phyloP scores from a whole-genome alignment of 1,140 invertebrate genomes.

The Luehdorfia chinensis region DNA sequence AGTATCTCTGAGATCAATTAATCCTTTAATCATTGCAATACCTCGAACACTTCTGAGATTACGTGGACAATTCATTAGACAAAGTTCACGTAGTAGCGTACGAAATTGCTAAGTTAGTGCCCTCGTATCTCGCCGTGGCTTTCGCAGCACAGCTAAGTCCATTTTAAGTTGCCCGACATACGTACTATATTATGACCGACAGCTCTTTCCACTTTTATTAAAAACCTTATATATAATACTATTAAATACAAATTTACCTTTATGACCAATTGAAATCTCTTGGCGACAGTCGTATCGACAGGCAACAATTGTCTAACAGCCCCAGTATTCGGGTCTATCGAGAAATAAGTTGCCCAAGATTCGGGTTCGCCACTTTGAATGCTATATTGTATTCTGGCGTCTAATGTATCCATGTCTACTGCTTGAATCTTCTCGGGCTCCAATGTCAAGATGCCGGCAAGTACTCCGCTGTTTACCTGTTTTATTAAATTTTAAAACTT shows the following conservation, averaged over 20 bases:
- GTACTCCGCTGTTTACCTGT: slow-evolving; percentile 88
- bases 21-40: too few relatives aligned
- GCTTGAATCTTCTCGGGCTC: slow-evolving; percentile 93
- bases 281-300: slow-evolving; percentile 87
- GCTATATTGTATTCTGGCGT: slow-evolving; percentile 87
- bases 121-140: too few relatives aligned
- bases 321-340: slow-evolving; percentile 88
- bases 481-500: slow-evolving; percentile 29
- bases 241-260: slow-evolving; percentile 79
- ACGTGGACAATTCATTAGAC: too few relatives aligned
- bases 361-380: slow-evolving; percentile 88
- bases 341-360: slow-evolving; percentile 88
- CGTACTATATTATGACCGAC: too few relatives aligned
- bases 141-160: too few relatives aligned
- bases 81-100: too few relatives aligned
- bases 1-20: too few relatives aligned
- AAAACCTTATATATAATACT: too few relatives aligned
- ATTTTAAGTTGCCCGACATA: too few relatives aligned
- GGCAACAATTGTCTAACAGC: slow-evolving; percentile 88
- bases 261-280: slow-evolving; percentile 79
- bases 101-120: too few relatives aligned
- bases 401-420: slow-evolving; percentile 91
- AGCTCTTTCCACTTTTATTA: too few relatives aligned
- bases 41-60: too few relatives aligned
- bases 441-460: slow-evolving; percentile 89